These are phyloP conservation scores for Nyctibius grandis DNA, from an alignment of 2,797 vertebrate genomes.

Conservation along the genomic window DNA sequence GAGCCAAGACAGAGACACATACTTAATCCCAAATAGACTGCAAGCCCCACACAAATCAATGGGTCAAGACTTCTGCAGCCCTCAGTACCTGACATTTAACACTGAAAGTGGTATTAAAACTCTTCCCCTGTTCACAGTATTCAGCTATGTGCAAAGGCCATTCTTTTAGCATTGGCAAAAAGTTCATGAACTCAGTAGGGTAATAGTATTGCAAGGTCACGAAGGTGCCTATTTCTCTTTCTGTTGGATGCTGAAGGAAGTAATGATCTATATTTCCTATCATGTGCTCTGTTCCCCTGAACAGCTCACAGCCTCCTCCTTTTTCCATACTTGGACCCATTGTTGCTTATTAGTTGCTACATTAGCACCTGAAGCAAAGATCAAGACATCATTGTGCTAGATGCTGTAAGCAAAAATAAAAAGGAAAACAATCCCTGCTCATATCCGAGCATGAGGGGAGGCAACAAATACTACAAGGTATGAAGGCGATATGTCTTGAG, in stretches of 20 bases:
- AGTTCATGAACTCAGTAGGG: neutral
- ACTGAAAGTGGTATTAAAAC: neutral
- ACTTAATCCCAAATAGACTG: neutral
- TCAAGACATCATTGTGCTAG: neutral
- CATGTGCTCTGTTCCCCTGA: rapidly evolving
- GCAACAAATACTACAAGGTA: neutral
- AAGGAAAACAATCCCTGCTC: neutral
- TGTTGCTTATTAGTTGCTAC: neutral
- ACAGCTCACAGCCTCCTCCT: neutral
- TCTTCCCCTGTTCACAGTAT: neutral
- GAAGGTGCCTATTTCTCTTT: neutral
- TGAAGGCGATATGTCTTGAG: neutral
- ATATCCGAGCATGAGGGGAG: neutral
- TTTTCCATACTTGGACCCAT: neutral
- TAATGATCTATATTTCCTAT: neutral
- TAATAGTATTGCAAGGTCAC: neutral
- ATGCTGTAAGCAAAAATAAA: neutral
- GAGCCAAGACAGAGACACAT: neutral
- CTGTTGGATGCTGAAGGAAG: neutral
- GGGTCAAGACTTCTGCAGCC: neutral
- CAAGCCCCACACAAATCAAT: neutral
- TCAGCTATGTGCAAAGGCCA: neutral
- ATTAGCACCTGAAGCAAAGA: neutral
- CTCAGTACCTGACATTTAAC: neutral
- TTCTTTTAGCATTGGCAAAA: neutral